Evolutionary conservation across 2,113 vertebrate species (phyloP), one percentile per base, ranked within the genome.

Genomic region (Anoura caudifer): DNA sequence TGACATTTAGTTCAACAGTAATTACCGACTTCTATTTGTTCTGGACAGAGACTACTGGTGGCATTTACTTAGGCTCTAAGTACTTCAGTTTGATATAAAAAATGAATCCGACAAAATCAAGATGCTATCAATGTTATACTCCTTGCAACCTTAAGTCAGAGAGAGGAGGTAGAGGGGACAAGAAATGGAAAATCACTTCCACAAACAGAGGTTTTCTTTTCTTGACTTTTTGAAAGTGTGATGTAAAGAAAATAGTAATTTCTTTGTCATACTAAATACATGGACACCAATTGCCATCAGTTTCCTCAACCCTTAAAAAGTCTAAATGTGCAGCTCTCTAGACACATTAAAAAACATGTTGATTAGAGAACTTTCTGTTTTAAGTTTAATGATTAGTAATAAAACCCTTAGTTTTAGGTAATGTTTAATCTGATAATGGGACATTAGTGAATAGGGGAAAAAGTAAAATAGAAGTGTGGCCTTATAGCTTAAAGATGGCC

Each of bases 21-120:
- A 82, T 86, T 87, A 45, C 77, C 88, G 90, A 94, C 16, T 76
- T 93, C 89, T 90, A 41, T 73, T 79, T 59, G n/a, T 93, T 93
- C 9, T 91, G 61, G 15, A 70, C 5, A 75, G 22, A 75, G 22
- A 80, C 1, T 16, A 73, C 72, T 75, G 47, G 19, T 81, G 17
- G 5, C 63, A 13, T 90, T 72, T 52, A 50, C 38, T 95, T 63
- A 63, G 41, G 6, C 67, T 70, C 22, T 86, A 83, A 93, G 13
- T 88, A 65, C 36, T 79, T 90, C 28, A 28, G 3, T 69, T 65
- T 96, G 56, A 72, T 86, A 33, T 79, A 50, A 94, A 83, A 20
- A 87, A 85, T 85, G 22, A 56, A 10, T 52, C 50, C 31, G 72
- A 45, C 11, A 56, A 94, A 82, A 54, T 26, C 50, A 75, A 65